phyloP scores from a whole-genome alignment of 2,113 vertebrate genomes.

The Pelusios castaneus region DNA sequence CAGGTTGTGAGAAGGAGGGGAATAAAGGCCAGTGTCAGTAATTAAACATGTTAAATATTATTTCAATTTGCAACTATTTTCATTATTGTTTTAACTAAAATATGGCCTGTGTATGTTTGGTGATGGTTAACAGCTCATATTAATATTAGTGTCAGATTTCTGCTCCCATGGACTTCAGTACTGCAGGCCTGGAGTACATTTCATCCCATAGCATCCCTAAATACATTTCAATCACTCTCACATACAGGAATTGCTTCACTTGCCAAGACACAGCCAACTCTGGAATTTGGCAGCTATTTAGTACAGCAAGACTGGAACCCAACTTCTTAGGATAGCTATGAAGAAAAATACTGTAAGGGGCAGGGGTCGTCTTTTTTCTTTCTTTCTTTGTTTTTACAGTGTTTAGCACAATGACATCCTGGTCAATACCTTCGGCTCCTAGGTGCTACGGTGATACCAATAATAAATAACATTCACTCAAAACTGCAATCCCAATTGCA shows the following conservation, averaged over 20 bases:
- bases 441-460: not conserved
- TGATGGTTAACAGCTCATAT: not conserved
- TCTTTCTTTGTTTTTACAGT: not conserved
- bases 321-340: not conserved
- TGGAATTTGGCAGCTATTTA: not conserved
- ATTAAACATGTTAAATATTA: not conserved
- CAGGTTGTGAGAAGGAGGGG: fast-evolving
- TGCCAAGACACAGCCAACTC: not conserved
- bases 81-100: not conserved
- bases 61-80: not conserved
- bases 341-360: not conserved
- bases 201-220: fast-evolving
- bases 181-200: fast-evolving
- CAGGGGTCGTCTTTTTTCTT: not conserved
- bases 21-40: not conserved
- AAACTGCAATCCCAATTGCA: not conserved
- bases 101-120: fast-evolving
- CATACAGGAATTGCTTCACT: not conserved
- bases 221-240: not conserved
- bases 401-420: not conserved
- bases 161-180: not conserved
- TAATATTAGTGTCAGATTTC: not conserved
- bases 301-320: not conserved
- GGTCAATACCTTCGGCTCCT: not conserved
- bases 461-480: not conserved